Evolutionary conservation across 2,888 invertebrate genomes (phyloP).

Genomic region (Oscheius onirici): DNA sequence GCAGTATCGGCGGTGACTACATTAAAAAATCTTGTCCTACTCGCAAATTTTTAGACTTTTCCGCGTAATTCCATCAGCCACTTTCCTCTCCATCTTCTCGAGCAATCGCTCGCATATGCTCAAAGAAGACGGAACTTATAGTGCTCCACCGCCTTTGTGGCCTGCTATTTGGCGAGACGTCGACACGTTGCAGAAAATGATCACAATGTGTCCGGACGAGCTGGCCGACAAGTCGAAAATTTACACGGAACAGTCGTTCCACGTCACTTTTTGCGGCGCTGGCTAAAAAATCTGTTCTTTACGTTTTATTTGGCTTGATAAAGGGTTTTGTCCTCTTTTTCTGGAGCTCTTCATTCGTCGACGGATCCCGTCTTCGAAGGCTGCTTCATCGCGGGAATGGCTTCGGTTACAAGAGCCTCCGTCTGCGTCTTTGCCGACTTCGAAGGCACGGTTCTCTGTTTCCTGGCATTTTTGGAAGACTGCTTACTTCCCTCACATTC

Average conservation of each 20-base stretch:
- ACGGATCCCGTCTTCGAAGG: too few relatives aligned
- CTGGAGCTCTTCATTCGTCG: too few relatives aligned
- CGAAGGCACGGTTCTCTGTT: too few relatives aligned
- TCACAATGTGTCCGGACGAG: constrained; percentile 13
- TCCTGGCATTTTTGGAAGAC: too few relatives aligned
- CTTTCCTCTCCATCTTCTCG: constrained; percentile 37
- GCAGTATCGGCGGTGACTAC: constrained; percentile 16
- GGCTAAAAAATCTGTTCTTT: neutral
- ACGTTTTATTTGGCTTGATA: neutral
- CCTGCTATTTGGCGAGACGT: neutral
- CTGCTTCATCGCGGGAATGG: too few relatives aligned
- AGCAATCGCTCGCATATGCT: constrained; percentile 51
- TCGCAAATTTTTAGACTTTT: constrained; percentile 35
- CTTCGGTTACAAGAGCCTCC: too few relatives aligned
- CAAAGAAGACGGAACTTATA: constrained; percentile 30
- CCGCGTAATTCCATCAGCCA: constrained; percentile 36
- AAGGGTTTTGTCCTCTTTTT: too few relatives aligned
- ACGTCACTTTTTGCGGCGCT: neutral
- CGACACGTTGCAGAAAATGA: constrained; percentile 20
- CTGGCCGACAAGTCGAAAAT: neutral
- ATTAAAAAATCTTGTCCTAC: neutral
- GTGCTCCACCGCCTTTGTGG: constrained; percentile 27
- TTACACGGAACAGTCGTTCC: constrained; percentile 1
- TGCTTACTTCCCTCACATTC: too few relatives aligned
- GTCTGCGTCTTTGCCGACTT: too few relatives aligned